These are phyloP conservation scores for Ligdia adustata DNA, from an alignment of 2,888 invertebrate genomes.

Conservation along the genomic window DNA sequence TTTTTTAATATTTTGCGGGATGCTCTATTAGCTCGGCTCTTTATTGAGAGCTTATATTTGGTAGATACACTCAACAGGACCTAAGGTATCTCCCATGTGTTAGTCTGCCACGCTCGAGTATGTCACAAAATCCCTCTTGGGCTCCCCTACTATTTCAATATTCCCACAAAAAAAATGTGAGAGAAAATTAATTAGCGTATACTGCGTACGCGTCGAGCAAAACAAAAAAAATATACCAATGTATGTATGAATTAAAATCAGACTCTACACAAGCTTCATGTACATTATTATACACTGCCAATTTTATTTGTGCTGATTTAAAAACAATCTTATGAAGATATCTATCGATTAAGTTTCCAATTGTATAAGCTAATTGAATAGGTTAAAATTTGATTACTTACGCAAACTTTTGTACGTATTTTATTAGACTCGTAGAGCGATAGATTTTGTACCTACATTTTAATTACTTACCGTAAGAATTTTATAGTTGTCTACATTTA, in stretches of 20 bases:
- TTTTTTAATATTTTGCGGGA: too few species aligned
- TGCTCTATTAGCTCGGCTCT: too few species aligned
- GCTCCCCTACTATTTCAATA: too few species aligned
- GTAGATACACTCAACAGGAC: too few species aligned
- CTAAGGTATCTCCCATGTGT: too few species aligned
- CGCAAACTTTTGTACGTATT: conserved; percentile 44
- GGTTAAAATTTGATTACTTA: conserved; percentile 20
- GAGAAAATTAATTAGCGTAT: too few species aligned
- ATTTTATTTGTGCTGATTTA: conserved; percentile 27
- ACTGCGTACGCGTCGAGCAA: too few species aligned
- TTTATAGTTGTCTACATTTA: conserved; percentile 7
- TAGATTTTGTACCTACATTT: conserved; percentile 58
- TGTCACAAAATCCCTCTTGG: too few species aligned
- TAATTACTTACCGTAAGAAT: conserved; percentile 14
- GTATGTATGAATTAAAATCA: conserved; percentile 28
- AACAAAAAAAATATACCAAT: not conserved
- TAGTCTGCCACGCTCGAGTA: too few species aligned
- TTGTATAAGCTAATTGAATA: conserved; percentile 20
- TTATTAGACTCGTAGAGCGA: conserved; percentile 46
- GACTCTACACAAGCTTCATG: not conserved
- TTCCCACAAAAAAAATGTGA: too few species aligned
- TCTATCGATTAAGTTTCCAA: conserved; percentile 45
- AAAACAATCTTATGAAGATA: conserved; percentile 51
- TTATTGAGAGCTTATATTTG: too few species aligned
- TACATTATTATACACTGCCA: conserved; percentile 18